Conservation (phyloP, 2,113 vertebrate species). For the Platichthys stellatus region DNA sequence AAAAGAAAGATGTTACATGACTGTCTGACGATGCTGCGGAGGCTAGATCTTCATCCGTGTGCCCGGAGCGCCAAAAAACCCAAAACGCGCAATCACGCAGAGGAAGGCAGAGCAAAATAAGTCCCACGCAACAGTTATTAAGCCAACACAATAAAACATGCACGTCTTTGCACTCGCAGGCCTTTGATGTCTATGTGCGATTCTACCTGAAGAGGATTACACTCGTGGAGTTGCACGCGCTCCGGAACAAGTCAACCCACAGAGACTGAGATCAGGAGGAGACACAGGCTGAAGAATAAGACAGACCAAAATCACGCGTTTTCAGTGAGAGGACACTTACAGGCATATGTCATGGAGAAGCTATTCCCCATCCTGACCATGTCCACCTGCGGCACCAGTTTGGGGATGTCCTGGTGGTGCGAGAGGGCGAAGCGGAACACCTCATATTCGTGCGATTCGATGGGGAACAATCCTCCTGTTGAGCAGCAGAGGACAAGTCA, state of each 20-base stretch:
- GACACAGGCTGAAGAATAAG: background rate
- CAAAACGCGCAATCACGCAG: slow-evolving; percentile 44
- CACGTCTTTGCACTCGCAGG: slow-evolving; percentile 1
- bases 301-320: background rate
- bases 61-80: slow-evolving; percentile 23
- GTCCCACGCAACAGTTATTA: slow-evolving; percentile 68
- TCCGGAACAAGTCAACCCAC: slow-evolving; percentile 47
- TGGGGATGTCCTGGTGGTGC: slow-evolving; percentile 97
- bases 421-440: slow-evolving; percentile 97
- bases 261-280: slow-evolving; percentile 15
- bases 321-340: slow-evolving; percentile 84
- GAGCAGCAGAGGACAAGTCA: slow-evolving; percentile 54
- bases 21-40: slow-evolving; percentile 30
- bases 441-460: slow-evolving; percentile 98
- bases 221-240: slow-evolving; percentile 32
- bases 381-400: slow-evolving; percentile 98
- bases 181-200: background rate
- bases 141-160: slow-evolving; percentile 15
- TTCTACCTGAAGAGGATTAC: fast-evolving
- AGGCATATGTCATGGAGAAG: slow-evolving; percentile 99
- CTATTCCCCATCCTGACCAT: slow-evolving; percentile 98
- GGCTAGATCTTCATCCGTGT: slow-evolving; percentile 35
- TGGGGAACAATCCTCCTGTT: slow-evolving; percentile 95
- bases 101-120: slow-evolving; percentile 23
- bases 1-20: slow-evolving; percentile 17